These are phyloP conservation scores for Megaptera novaeangliae DNA, from an alignment of 2,113 vertebrate genomes.

Conservation along the genomic window DNA sequence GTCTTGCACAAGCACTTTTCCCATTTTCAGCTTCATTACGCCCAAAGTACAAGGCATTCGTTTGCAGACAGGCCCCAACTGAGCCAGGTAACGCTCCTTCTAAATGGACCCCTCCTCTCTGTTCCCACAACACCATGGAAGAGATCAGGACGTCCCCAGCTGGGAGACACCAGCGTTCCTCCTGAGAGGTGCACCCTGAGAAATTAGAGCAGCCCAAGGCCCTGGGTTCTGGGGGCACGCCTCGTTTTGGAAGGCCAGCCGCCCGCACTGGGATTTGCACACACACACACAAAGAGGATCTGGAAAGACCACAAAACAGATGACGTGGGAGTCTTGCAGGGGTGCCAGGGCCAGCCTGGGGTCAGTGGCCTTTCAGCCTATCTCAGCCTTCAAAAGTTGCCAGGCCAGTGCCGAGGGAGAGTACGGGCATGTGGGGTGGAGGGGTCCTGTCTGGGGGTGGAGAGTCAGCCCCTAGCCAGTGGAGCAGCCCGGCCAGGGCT, in stretches of 20 bases:
- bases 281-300: no score
- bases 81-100: not conserved
- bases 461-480: not conserved
- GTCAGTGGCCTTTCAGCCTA: not conserved
- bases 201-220: rapidly evolving
- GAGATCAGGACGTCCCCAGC: not conserved
- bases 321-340: not conserved
- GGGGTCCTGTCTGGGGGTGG: not conserved
- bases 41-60: not conserved
- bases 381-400: not conserved
- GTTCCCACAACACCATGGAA: not conserved
- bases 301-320: not conserved
- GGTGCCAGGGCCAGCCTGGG: not conserved
- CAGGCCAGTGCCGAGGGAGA: not conserved
- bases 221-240: not conserved
- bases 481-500: not conserved
- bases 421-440: not conserved
- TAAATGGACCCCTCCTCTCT: not conserved
- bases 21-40: slow-evolving; percentile 50
- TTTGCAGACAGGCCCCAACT: not conserved
- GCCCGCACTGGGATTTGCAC: not conserved
- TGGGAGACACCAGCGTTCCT: not conserved
- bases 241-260: not conserved
- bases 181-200: not conserved
- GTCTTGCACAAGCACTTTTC: slow-evolving; percentile 28